Evolutionary conservation across 2,888 invertebrate genomes (phyloP).

Genomic region (Rhabditoides inermis): DNA sequence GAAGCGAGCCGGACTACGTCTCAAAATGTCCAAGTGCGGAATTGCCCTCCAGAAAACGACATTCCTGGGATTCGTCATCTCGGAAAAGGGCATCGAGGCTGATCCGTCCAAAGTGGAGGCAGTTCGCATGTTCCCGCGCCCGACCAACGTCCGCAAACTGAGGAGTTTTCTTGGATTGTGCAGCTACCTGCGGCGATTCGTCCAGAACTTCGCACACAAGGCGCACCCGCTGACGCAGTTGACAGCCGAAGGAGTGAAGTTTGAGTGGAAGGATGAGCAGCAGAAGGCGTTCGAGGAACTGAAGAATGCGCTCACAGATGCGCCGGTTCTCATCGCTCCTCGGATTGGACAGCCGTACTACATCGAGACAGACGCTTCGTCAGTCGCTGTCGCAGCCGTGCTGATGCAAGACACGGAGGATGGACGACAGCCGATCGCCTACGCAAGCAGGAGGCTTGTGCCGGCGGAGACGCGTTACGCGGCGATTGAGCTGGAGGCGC

Average conservation of each 20-base stretch:
- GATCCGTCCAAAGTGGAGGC: slow-evolving; percentile 16
- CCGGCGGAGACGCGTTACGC: slow-evolving; percentile 11
- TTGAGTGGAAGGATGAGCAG: slow-evolving; percentile 9
- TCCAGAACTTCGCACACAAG: slow-evolving; percentile 17
- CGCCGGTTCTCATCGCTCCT: slow-evolving; percentile 14
- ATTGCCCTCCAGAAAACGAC: slow-evolving; percentile 17
- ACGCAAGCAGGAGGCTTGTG: slow-evolving; percentile 10
- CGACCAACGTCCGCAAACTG: slow-evolving; percentile 10
- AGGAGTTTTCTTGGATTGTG: slow-evolving; percentile 19
- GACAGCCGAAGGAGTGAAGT: slow-evolving; percentile 8
- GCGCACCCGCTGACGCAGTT: slow-evolving; percentile 17
- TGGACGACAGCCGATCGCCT: slow-evolving; percentile 11
- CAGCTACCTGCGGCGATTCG: slow-evolving; percentile 21
- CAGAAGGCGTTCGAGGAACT: slow-evolving; percentile 13
- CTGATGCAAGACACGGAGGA: slow-evolving; percentile 9
- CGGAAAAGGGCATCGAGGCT: slow-evolving; percentile 17
- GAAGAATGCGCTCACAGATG: slow-evolving; percentile 9
- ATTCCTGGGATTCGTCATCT: slow-evolving; percentile 24
- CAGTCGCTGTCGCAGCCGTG: slow-evolving; percentile 13
- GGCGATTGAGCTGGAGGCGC: slow-evolving; percentile 16
- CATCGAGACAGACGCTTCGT: slow-evolving; percentile 16
- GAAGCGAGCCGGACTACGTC: slow-evolving; percentile 13
- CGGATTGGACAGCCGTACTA: slow-evolving; percentile 4
- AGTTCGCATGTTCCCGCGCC: slow-evolving; percentile 10
- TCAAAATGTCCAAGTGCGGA: slow-evolving; percentile 16